Evolutionary conservation across 2,888 invertebrate species (phyloP), one percentile per base, ranked within the genome.

Genomic region (Linnaemya tessellans): DNA sequence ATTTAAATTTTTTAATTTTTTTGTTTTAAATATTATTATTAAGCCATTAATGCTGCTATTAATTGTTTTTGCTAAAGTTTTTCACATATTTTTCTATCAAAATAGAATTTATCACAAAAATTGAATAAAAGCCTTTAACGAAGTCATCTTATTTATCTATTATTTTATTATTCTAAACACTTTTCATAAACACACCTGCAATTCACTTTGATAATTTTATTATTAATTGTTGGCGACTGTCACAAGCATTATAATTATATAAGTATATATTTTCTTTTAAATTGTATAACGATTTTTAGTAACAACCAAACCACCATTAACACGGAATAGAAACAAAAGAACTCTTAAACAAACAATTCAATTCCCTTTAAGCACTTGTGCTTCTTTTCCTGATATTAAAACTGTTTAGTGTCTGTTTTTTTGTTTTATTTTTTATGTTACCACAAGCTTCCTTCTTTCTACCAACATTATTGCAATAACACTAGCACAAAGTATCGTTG

Each of bases 321-420:
- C 20, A 18, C 9, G 18, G 1, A 46, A 46, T 18, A 46, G n/a
- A 3, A 46, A 49, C 65, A 65, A 65, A 9, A 65, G 25, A 65
- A 65, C 13, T 20, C 9, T 15, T 43, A 1, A 22, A 60, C 7
- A 25, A 20, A 30, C 13, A 49, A 11, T 49, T 67, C 65, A 68
- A 15, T 51, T 68, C 54, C 22, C 54, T 70, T 22, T n/a, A 41
- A n/a, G 41, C 56, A 25, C 13, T 41, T 25, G 22, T n/a, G 43
- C 35, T 13, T 35, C 0, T 35, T 51, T 74, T 35, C 1, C 43
- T 46, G 20, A 25, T 35, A 67, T 77, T 56, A 56, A 65, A 65
- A 75, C 43, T 30, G 25, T 30, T 54, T 54, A 22, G 51, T 54
- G 18, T 51, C 35, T 62, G 74, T 11, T 30, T 15, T 43, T 5